These are phyloP conservation scores for Sthenelais limicola DNA, from an alignment of 2,888 invertebrate genomes.

Conservation along the genomic window DNA sequence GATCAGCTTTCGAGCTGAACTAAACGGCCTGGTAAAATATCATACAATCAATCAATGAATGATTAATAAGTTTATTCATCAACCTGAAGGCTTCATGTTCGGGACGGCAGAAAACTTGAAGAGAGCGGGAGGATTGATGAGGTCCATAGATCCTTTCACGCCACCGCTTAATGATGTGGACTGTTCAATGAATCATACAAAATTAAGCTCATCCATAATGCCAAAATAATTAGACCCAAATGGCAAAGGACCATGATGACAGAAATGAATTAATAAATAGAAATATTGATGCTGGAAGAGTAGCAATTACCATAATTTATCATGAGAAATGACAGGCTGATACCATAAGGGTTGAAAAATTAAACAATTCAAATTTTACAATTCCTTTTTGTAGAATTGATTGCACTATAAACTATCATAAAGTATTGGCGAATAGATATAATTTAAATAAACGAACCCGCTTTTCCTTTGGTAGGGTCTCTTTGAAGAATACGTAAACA, in stretches of 20 bases:
- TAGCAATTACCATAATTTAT: too few relatives aligned
- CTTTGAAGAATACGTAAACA: constrained; percentile 82
- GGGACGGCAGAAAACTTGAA: constrained; percentile 79
- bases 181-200: constrained; percentile 49
- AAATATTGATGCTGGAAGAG: too few relatives aligned
- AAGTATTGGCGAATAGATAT: too few relatives aligned
- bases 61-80: too few relatives aligned
- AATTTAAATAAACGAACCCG: constrained; percentile 66
- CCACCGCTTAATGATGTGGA: constrained; percentile 80
- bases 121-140: constrained; percentile 77
- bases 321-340: too few relatives aligned
- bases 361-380: too few relatives aligned
- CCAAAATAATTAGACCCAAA: constrained; percentile 6
- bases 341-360: too few relatives aligned
- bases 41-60: neutral
- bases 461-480: constrained; percentile 84
- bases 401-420: too few relatives aligned
- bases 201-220: neutral
- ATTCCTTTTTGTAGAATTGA: too few relatives aligned
- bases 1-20: too few relatives aligned
- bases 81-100: constrained; percentile 14
- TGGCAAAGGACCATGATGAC: too few relatives aligned
- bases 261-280: too few relatives aligned
- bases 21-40: neutral
- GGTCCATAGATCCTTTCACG: constrained; percentile 73